Base-by-base conservation (phyloP, 2,797 vertebrate genomes). In the Aphelocoma californica region DNA sequence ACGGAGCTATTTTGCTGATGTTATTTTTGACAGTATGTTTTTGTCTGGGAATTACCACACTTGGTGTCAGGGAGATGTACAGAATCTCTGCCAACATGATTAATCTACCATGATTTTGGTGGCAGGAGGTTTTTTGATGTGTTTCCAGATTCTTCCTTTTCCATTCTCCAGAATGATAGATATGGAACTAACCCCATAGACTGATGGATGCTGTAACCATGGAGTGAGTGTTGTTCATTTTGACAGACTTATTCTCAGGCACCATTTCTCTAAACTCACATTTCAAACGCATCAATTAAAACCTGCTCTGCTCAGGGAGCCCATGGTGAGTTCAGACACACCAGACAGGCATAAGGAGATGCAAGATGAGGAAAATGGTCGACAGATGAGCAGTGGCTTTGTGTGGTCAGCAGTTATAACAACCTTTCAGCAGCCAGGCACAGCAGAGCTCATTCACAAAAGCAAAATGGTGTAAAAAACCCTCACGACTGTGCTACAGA, bases 201-300 rank as follows among this genome's bases (percentile, higher is more conserved):
- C 29, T 86, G 89, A 95, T 92, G 90, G 78, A 90, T 83, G 87
- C 58, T 73, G 61, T 53, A 89, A 40, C 48, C 86, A 69, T 48
- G n/a, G 62, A 88, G 32, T 67, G 69, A 82, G 23, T 18, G 62
- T 86, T 77, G 72, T 53, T 92, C n/a, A 66, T 90, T 93, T 84
- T 81, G 85, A 80, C 53, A 60, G 48, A 38, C 31, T 82, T 90
- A 56, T 70, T 91, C 79, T 40, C 62, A 80, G 85, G 17, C 36
- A 56, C 51, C 67, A 4, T 82, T 90, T 92, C 92, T 72, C 66
- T 80, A 73, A 88, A 62, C 48, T 86, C 57, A 8, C 25, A 42
- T 50, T 90, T 96, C 61, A 81, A 86, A 75, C 13, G 29, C 51
- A 50, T 81, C 10, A 62, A 29, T 74, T 90, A 79, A 62, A 87